A percentile compares a stretch with the other conserved stretches of the same genome.
Evolutionary conservation across 2,113 vertebrate species (phyloP).

Genomic region (Brachirus orientalis): DNA sequence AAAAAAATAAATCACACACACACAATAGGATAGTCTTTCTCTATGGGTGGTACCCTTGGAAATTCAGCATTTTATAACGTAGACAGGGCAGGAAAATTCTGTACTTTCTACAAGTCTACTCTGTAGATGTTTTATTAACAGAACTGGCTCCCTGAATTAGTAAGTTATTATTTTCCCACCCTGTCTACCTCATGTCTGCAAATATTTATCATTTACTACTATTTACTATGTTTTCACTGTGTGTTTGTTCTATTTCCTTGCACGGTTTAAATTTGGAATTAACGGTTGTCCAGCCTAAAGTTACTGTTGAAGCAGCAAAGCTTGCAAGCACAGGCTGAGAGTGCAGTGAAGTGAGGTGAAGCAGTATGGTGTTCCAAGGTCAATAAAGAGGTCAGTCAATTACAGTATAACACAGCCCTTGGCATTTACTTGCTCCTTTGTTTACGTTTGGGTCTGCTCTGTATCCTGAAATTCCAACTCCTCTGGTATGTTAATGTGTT

Average conservation of each 20-base stretch:
- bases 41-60: not conserved
- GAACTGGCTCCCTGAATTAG: not conserved
- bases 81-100: constrained; percentile 7
- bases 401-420: constrained; percentile 25
- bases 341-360: constrained; percentile 30
- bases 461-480: not conserved
- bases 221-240: not conserved
- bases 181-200: constrained; percentile 7
- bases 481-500: not conserved
- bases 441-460: not conserved
- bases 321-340: constrained; percentile 53
- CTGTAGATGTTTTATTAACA: not conserved
- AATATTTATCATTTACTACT: not conserved
- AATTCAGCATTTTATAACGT: constrained; percentile 12
- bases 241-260: not conserved
- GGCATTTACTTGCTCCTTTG: constrained; percentile 37
- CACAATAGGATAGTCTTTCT: constrained; percentile 29
- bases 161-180: constrained; percentile 2
- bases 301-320: constrained; percentile 30
- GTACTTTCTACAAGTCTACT: not conserved
- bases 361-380: constrained; percentile 28
- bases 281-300: not conserved
- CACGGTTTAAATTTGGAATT: constrained; percentile 1
- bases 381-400: constrained; percentile 18
- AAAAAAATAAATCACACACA: constrained; percentile 33